Base-by-base conservation (phyloP, 2,797 vertebrate species). In the Eremophila alpestris region DNA sequence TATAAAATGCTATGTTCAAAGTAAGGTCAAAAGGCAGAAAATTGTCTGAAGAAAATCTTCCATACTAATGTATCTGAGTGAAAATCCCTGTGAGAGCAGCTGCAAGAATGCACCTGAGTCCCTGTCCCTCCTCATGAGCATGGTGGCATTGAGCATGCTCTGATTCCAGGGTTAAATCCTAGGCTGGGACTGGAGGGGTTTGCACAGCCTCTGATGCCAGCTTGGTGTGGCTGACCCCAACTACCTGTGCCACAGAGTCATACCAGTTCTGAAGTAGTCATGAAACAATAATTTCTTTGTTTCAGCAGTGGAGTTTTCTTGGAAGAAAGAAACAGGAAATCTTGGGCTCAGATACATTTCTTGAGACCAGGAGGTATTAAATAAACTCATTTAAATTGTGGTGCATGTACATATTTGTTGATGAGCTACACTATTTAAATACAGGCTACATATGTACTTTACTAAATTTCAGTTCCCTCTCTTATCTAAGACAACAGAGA, bases 401-500 rank as follows among this genome's bases (percentile, higher is more conserved):
- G 73, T 62, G 15, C 10, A 83, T 30, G 18, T 21, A 21, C 2
- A 1, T 49, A 34, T 43, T 71, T 83, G 15, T 43, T 30, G 55
- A 48, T 75, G 40, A 88, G 26, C 7, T 79, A 51, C 13, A 45
- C 32, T 27, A 79, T 62, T 70, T 95, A 24, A 82, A 92, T 95
- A 70, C 8, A 59, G 21, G 32, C 9, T 16, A 22, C 40, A 30
- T 69, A 58, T 43, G 27, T 52, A 56, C 1, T 0, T 45, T 73
- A 38, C 24, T 43, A 46, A 82, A 77, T 94, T 94, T 95, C 74
- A 84, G 48, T 95, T 94, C 86, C 67, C 12, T 63, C 13, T 89
- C 20, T 85, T 32, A 60, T 10, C 32, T 74, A 41, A 79, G 36
- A n/a, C 59, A 68, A 45, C 43, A 71, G 45, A 87, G 83, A 63